Evolutionary conservation across 1,140 invertebrate genomes (phyloP).

Genomic region (Calosoma granatense): DNA sequence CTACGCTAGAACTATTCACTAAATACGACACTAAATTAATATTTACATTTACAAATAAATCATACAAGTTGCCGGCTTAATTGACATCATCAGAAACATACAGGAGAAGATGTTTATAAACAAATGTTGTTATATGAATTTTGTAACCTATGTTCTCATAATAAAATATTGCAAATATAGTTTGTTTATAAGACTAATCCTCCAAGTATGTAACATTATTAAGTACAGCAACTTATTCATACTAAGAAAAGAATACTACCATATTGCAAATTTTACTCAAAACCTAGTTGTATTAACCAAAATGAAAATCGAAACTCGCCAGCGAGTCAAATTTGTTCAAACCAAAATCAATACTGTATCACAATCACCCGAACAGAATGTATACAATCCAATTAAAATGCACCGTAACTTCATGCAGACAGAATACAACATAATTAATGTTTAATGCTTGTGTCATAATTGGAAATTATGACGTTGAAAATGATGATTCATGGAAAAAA

Average conservation of each 20-base stretch:
- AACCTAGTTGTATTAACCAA: no score
- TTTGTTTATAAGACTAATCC: conserved; percentile 19
- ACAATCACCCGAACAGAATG: neutral
- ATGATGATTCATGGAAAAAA: no score
- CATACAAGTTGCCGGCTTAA: neutral
- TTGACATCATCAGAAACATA: conserved; percentile 14
- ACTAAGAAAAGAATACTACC: neutral
- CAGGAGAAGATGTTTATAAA: conserved; percentile 22
- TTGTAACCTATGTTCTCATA: neutral
- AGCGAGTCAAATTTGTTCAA: conserved; percentile 5
- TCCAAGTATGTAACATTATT: conserved; percentile 21
- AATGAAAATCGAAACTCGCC: neutral
- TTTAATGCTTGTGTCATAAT: no score
- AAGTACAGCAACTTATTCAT: conserved; percentile 13
- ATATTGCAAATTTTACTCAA: conserved; percentile 12
- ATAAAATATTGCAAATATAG: neutral
- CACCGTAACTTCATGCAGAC: no score
- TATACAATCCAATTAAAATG: no score
- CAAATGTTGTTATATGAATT: neutral
- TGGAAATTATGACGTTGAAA: no score
- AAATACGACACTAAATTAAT: neutral
- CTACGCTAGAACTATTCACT: neutral
- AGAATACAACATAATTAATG: no score
- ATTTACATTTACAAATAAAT: conserved; percentile 1
- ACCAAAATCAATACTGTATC: conserved; percentile 2